Base-by-base conservation (phyloP, 2,888 invertebrate genomes). In the Diplazon laetatorius region DNA sequence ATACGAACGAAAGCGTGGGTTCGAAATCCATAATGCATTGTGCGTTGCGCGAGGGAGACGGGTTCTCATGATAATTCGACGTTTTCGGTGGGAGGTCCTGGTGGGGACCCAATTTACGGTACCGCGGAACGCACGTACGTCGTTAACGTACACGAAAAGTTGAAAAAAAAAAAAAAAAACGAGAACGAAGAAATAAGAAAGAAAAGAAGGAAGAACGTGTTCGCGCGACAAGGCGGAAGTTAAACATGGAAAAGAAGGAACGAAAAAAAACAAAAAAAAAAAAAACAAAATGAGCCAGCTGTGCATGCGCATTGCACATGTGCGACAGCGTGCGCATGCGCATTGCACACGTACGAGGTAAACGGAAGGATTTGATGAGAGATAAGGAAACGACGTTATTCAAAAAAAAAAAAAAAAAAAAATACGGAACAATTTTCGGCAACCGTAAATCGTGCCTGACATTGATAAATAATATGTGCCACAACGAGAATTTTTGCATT, bases 1-100 rank as follows among this genome's bases (percentile, higher is more conserved):
- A 35, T 1, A 16, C 39, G 59, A 39, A 18, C 78, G 75, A 75
- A 68, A 75, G 71, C 71, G 60, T 66, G 35, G n/a, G 42, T 57
- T n/a, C 46, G 18, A 48, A 16, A 55, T 35, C 62, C 35, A 50
- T 75, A 78, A 78, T 75, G 68, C 55, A 71, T 71, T 66, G 16
- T 55, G 25, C 30, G n/a, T n/a, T 44, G 52, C 10, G 18, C 12
- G 44, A 48, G 65, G 65, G 18, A 59, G 62, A 71, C 18, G 66
- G 37, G 60, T 35, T 44, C 63, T 52, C 66, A 62, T 62, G 78
- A 71, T 75, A 75, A 78, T 74, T 74, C 78, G 70, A 78, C 75
- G 25, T 75, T 69, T 68, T 59, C 35, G 66, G 63, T 62, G 66
- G 71, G 78, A 72, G 78, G 78, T 78, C 78, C 70, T 52, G 52